A percentile compares a stretch with the other conserved stretches of the same genome.
Evolutionary conservation across 2,797 vertebrate genomes (phyloP).

Genomic region (Tokudaia muenninki): DNA sequence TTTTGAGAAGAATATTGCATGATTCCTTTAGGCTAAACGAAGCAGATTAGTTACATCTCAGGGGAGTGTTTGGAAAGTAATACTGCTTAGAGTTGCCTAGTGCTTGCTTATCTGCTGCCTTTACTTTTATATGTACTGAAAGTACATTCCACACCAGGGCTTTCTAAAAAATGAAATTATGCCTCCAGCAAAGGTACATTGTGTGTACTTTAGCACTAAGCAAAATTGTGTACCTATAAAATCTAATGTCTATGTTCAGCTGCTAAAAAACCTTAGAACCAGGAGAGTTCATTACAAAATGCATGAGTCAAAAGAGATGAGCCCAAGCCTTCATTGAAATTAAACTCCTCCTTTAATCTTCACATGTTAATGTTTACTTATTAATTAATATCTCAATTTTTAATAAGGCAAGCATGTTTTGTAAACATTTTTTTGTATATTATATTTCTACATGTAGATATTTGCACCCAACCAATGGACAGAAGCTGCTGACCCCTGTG

Average conservation of each 20-base stretch:
- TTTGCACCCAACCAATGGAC: too few species aligned
- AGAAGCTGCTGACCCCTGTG: too few species aligned
- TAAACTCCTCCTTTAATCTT: slow-evolving; percentile 55
- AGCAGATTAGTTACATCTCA: slow-evolving; percentile 68
- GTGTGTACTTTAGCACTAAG: slow-evolving; percentile 58
- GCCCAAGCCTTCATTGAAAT: slow-evolving; percentile 24
- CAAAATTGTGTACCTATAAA: slow-evolving; percentile 74
- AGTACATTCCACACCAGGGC: slow-evolving; percentile 76
- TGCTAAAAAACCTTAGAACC: slow-evolving; percentile 55
- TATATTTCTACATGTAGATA: background rate
- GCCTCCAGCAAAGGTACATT: slow-evolving; percentile 65
- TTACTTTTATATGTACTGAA: slow-evolving; percentile 74
- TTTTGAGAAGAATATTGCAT: slow-evolving; percentile 65
- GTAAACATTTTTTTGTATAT: slow-evolving; percentile 44
- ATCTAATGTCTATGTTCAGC: slow-evolving; percentile 48
- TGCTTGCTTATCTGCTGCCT: slow-evolving; percentile 65
- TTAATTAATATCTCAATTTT: slow-evolving; percentile 44
- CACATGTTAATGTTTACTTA: slow-evolving; percentile 39
- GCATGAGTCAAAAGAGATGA: slow-evolving; percentile 15
- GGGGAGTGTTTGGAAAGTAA: slow-evolving; percentile 63
- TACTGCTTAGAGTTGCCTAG: slow-evolving; percentile 56
- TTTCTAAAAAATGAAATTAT: slow-evolving; percentile 76
- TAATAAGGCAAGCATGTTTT: background rate
- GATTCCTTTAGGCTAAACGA: slow-evolving; percentile 63
- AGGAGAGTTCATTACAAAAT: slow-evolving; percentile 47